Evolutionary conservation across 1,140 invertebrate species (phyloP).

Genomic region (Oreohelix idahoensis): DNA sequence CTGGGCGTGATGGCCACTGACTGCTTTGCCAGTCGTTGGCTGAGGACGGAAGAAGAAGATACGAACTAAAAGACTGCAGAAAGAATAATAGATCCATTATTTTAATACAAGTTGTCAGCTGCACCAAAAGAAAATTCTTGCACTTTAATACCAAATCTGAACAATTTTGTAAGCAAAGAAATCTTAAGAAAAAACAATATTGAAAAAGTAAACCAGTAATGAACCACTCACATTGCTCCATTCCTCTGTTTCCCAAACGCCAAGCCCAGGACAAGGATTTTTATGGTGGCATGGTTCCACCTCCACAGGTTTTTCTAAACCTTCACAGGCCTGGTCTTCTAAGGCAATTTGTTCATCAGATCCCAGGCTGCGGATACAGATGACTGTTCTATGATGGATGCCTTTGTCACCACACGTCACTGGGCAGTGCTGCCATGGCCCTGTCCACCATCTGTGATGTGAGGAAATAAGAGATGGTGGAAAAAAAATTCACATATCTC

Average conservation of each 20-base stretch:
- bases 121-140: no score
- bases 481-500: no score
- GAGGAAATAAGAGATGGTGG: neutral
- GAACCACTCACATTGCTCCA: conserved; percentile 70
- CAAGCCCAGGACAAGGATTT: conserved; percentile 75
- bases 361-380: conserved; percentile 79
- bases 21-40: no score
- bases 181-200: no score
- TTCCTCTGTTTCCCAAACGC: conserved; percentile 58
- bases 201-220: neutral
- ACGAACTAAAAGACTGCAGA: no score
- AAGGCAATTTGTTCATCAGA: conserved; percentile 80
- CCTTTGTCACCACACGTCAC: conserved; percentile 80
- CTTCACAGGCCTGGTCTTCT: conserved; percentile 80
- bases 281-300: conserved; percentile 78
- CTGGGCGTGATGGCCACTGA: no score
- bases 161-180: no score
- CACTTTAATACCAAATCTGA: no score
- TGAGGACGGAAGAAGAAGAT: no score
- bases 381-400: conserved; percentile 80
- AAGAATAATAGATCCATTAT: neutral
- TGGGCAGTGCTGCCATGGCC: conserved; percentile 87
- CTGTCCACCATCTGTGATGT: conserved; percentile 81
- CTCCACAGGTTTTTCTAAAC: conserved; percentile 77
- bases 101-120: neutral